A percentile compares a stretch with the other conserved stretches of the same genome.
These are phyloP conservation scores for Perca flavescens DNA, from an alignment of 2,113 vertebrate genomes.

Conservation along the genomic window DNA sequence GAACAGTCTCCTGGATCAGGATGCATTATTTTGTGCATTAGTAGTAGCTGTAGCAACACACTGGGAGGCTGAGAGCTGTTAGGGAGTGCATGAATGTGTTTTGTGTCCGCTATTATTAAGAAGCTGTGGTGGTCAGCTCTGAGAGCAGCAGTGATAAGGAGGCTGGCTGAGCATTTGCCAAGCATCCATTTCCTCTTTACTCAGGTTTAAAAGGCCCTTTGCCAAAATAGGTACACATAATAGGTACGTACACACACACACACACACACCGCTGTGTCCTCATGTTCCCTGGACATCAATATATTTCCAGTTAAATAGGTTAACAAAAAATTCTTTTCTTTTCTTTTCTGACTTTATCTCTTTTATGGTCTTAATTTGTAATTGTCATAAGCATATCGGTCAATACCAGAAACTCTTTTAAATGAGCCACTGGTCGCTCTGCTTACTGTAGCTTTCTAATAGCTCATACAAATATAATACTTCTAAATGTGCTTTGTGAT, in stretches of 20 bases:
- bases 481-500: background rate
- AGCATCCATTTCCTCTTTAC: conserved; percentile 72
- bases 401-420: conserved; percentile 31
- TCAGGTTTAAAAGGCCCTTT: conserved; percentile 57
- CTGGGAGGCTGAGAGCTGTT: conserved; percentile 39
- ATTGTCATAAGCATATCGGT: background rate
- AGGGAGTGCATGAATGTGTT: conserved; percentile 57
- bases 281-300: conserved; percentile 57
- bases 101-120: conserved; percentile 69
- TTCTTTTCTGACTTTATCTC: conserved; percentile 32
- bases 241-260: background rate
- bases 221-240: conserved; percentile 40
- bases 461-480: background rate
- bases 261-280: conserved; percentile 54
- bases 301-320: conserved; percentile 54
- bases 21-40: conserved; percentile 26
- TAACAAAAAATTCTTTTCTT: conserved; percentile 46
- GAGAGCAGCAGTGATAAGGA: conserved; percentile 68
- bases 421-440: conserved; percentile 14
- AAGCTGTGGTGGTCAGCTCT: conserved; percentile 63
- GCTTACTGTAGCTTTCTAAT: conserved; percentile 13
- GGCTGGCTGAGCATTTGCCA: conserved; percentile 62
- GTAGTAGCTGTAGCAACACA: conserved; percentile 37
- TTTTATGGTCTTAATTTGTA: conserved; percentile 36
- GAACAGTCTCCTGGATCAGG: background rate